Base-by-base conservation (phyloP, 2,888 invertebrate species). In the Cotesia congregata region DNA sequence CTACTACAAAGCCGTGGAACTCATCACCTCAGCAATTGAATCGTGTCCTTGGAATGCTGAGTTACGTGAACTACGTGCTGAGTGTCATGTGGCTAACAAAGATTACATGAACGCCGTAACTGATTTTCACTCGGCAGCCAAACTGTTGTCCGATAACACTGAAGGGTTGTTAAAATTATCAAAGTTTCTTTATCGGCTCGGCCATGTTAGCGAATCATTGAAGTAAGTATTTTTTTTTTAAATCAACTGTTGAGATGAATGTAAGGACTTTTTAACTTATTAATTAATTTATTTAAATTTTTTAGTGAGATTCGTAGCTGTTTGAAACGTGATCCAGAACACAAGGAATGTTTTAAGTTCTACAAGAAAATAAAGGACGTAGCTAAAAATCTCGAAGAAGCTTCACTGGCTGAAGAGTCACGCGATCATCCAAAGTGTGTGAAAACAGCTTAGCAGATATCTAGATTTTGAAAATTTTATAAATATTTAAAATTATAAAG, bases 331-430 rank as follows among this genome's bases (percentile, higher is more conserved):
- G 99, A 99, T 90, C 98, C 98, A 0, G 99, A 99, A 85, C 98
- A 99, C 90, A 97, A 97, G 90, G 92, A 95, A 84, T 99, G 99
- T 90, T 98, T 98, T 90, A 94, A 96, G 20, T 95, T 98, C 86
- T 99, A 99, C 91, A 99, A 99, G 90, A 96, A 96, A 88, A 91
- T 99, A 50, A 98, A 98, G 88, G 98, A 98, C 88, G 92, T 99
- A 12, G 96, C 96, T 81, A 97, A 97, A 87, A 91, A 94, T 77
- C 88, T 97, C 75, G 88, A 90, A 38, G 93, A 94, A 38, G 94
- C 95, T 7, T 94, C 95, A 84, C 88, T 90, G 70, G 89, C 91
- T 1, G 90, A 92, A 41, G 93, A 93, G 80, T 90, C 91, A 40
- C 91, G 94, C 59, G 92, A 95, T 84, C 95, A 91, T 90, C 87